Evolutionary conservation across 2,113 vertebrate species (phyloP).

Genomic region (Hemiscyllium ocellatum): DNA sequence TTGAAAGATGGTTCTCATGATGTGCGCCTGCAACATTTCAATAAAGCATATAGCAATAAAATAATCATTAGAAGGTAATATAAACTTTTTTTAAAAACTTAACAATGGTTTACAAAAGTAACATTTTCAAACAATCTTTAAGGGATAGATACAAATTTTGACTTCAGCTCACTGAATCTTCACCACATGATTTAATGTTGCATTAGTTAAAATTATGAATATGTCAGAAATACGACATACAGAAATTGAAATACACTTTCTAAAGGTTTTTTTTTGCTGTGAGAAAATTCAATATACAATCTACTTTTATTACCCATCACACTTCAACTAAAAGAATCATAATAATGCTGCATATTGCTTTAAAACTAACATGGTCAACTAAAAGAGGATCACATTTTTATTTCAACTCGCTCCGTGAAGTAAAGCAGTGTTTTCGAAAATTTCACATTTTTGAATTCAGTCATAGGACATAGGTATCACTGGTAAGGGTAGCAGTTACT

Average conservation of each 20-base stretch:
- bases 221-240: background rate
- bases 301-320: background rate
- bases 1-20: background rate
- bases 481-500: background rate
- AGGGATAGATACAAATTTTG: background rate
- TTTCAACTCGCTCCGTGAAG: background rate
- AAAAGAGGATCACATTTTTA: background rate
- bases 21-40: background rate
- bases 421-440: background rate
- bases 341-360: background rate
- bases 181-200: background rate
- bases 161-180: background rate
- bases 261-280: background rate
- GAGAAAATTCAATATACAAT: background rate
- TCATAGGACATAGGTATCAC: background rate
- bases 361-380: background rate
- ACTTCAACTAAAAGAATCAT: background rate
- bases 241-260: background rate
- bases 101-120: too few relatives aligned
- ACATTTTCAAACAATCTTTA: too few relatives aligned
- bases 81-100: background rate
- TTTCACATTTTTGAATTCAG: background rate
- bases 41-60: background rate
- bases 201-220: background rate
- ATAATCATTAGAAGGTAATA: background rate